Evolutionary conservation across 2,888 invertebrate genomes (phyloP), one percentile per base, ranked within the genome.

Genomic region (Tachina lurida): DNA sequence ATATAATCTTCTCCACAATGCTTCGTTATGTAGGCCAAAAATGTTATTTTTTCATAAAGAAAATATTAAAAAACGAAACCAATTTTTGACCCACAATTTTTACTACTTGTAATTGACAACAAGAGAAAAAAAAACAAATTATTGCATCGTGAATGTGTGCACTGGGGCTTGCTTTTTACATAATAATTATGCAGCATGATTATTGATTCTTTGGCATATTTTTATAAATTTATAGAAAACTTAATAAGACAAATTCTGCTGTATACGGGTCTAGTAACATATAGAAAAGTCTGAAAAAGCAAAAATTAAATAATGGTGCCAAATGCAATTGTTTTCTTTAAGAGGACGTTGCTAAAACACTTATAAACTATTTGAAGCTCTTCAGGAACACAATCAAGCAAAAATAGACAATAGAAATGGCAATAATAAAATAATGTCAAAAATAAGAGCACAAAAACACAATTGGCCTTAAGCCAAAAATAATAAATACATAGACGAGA

Each of bases 401-500:
- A 67, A 86, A 79, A 80, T 83, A 86, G 76, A 83, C 73, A 86
- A 77, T 62, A 63, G 49, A 86, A 82, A 76, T 60, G 65, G 82
- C 85, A 82, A 82, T 74, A 85, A 67, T 52, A 60, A 86, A 83
- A 86, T 83, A 83, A 76, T 86, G 85, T 86, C 85, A 82, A 86
- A 86, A 83, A 86, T 86, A 86, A 80, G 79, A 86, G 73, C 76
- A 82, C 81, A 85, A 79, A 85, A 79, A 79, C 58, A 82, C 79
- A 86, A 83, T 73, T 86, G 86, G 86, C 86, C 49, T 39, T 58
- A 73, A 76, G 86, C 86, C 86, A 86, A 86, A 67, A 41, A 39
- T 13, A 70, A 77, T 17, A 77, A 31, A 63, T 19, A 47, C 12
- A 43, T 19, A 7, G 43, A 63, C 10, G 43, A 54, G 43, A 54